Evolutionary conservation across 2,888 invertebrate genomes (phyloP).

Genomic region (Psylliodes chrysocephalus): DNA sequence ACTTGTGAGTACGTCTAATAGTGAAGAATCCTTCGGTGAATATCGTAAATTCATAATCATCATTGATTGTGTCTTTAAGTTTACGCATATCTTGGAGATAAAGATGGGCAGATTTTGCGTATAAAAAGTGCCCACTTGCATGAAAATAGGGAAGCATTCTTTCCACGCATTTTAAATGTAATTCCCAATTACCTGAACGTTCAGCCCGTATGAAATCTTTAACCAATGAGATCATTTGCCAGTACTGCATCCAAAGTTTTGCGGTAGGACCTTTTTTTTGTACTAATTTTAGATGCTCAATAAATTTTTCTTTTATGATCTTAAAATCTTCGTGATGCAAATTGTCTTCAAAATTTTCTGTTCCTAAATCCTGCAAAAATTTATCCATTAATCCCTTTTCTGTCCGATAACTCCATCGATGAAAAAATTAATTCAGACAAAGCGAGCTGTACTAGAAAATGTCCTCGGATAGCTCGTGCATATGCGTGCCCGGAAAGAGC

Average conservation of each 20-base stretch:
- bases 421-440: too few relatives aligned
- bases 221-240: constrained; percentile 12
- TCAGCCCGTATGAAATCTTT: constrained; percentile 22
- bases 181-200: constrained; percentile 41
- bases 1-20: constrained; percentile 42
- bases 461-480: constrained; percentile 49
- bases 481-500: constrained; percentile 39
- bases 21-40: constrained; percentile 42
- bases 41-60: too few relatives aligned
- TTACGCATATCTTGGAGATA: constrained; percentile 27
- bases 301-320: too few relatives aligned
- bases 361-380: too few relatives aligned
- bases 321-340: too few relatives aligned
- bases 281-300: too few relatives aligned
- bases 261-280: constrained; percentile 34
- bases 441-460: constrained; percentile 46
- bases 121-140: constrained; percentile 26
- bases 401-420: too few relatives aligned
- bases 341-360: too few relatives aligned
- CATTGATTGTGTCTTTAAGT: not conserved
- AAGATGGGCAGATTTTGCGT: constrained; percentile 45
- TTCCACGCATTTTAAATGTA: constrained; percentile 17
- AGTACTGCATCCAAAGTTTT: constrained; percentile 40
- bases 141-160: constrained; percentile 30
- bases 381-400: too few relatives aligned